A percentile compares a stretch with the other conserved stretches of the same genome.
Evolutionary conservation across 2,113 vertebrate species (phyloP).

Genomic region (Dipodomys ordii): DNA sequence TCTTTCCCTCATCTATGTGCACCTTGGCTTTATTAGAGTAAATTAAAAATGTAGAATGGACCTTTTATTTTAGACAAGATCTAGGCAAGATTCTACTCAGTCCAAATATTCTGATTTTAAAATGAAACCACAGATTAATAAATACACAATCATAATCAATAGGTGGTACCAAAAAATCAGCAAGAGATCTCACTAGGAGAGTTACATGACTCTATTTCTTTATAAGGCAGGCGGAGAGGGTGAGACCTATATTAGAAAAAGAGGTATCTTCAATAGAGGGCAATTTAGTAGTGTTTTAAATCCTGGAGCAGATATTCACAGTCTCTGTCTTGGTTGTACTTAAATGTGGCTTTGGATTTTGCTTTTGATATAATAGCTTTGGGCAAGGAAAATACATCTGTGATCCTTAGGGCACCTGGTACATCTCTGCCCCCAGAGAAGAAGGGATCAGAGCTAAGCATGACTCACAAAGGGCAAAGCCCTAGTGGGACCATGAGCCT

Average conservation of each 20-base stretch:
- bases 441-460: constrained; percentile 49
- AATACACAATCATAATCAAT: background rate
- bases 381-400: constrained; percentile 61
- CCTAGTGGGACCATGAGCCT: background rate
- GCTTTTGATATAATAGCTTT: constrained; percentile 71
- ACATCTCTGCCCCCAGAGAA: constrained; percentile 21
- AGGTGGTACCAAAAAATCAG: background rate
- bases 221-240: background rate
- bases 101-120: background rate
- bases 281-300: constrained; percentile 40
- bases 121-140: background rate
- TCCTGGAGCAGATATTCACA: background rate
- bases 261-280: background rate
- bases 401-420: constrained; percentile 61
- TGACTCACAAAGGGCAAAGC: background rate
- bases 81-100: background rate
- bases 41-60: background rate
- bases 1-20: background rate
- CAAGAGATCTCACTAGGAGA: background rate
- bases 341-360: constrained; percentile 42
- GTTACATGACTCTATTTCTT: background rate
- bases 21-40: background rate
- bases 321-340: background rate
- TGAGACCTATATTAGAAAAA: background rate
- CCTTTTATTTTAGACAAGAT: background rate